Base-by-base conservation (phyloP, 2,113 vertebrate genomes). In the Tupaia tana region DNA sequence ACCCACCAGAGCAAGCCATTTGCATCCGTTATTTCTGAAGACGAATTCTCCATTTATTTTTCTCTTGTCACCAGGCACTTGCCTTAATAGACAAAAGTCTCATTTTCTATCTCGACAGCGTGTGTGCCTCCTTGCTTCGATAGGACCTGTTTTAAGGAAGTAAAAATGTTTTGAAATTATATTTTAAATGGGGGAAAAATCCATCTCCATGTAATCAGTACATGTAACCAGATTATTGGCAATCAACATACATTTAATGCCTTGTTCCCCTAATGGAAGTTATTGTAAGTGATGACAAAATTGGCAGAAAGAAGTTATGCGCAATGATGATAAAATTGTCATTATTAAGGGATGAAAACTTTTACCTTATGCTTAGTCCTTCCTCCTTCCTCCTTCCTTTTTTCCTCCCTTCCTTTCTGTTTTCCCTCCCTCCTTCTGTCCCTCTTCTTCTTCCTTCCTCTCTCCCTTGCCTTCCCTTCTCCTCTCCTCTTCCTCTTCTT, bases 211-310 rank as follows among this genome's bases (percentile, higher is more conserved):
- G 69, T 96, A 96, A 97, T 97, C 96, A 95, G 89, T 85, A 85
- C 94, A 87, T 93, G 67, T 84, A 95, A 94, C 77, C 75, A 74
- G 80, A 97, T 96, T 96, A 97, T 96, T 96, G 97, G 96, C 94
- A 97, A 96, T 97, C 96, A 97, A 90, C 94, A 74, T 94, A 93
- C 69, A 95, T 93, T 95, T 96, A 97, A 96, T 97, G 94, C 95
- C 93, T 97, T 97, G 95, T 96, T 95, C 96, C 71, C 89, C 92
- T 96, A 97, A 97, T 97, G 94, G 94, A 96, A 95, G 94, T 96
- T 96, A 94, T 96, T 95, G 95, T 96, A 94, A 97, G 93, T 96
- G 95, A 96, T 90, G 93, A 82, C 82, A 81, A 97, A 95, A 94
- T 96, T 95, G 94, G 93, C 94, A 96, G 90, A 96, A 95, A 87